These are phyloP conservation scores for Heterotis niloticus DNA, from an alignment of 2,113 vertebrate genomes.

Conservation along the genomic window DNA sequence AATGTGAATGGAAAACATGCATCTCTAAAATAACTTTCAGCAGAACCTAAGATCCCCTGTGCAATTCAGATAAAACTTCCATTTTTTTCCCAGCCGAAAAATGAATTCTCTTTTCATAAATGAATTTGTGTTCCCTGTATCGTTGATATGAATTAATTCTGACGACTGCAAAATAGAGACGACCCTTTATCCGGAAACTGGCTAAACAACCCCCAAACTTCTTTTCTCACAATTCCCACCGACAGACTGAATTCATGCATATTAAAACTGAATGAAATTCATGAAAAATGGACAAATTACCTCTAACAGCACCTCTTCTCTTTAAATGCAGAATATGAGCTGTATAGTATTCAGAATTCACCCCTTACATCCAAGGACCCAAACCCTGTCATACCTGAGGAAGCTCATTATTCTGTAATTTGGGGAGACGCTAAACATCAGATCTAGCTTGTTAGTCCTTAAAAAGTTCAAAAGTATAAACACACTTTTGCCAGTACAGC, in stretches of 20 bases:
- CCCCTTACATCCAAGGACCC: background rate
- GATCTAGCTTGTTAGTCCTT: background rate
- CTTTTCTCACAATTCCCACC: background rate
- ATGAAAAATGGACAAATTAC: background rate
- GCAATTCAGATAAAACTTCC: background rate
- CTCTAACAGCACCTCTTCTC: background rate
- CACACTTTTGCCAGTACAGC: background rate
- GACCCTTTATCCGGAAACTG: background rate
- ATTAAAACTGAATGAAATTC: background rate
- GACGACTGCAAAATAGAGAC: background rate
- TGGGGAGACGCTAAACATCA: background rate
- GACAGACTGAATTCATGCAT: background rate
- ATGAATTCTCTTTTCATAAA: background rate
- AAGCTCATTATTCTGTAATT: conserved; percentile 9
- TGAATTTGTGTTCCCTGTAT: background rate
- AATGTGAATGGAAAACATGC: background rate
- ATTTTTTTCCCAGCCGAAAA: background rate
- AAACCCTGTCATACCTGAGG: background rate
- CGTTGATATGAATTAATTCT: background rate
- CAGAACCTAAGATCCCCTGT: background rate
- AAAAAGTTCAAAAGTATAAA: conserved; percentile 12
- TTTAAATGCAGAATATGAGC: background rate
- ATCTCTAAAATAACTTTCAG: background rate
- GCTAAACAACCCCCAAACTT: conserved; percentile 1
- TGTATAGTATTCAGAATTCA: background rate